Conservation (phyloP, 2,797 vertebrate species). For the Caiman crocodilus region DNA sequence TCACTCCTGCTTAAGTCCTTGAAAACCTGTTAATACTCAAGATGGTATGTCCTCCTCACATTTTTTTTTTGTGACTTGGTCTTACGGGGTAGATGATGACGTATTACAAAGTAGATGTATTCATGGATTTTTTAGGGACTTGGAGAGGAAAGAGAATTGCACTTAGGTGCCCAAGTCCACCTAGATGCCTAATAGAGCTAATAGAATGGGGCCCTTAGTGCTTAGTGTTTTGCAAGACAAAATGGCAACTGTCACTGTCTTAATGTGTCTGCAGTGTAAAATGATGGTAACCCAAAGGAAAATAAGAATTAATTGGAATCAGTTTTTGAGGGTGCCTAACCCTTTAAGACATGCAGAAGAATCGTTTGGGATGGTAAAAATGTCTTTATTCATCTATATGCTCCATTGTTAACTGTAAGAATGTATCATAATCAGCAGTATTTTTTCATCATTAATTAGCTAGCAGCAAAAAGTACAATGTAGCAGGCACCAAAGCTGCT, state of each 20-base stretch:
- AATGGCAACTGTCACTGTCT: not conserved
- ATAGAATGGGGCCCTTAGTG: no score
- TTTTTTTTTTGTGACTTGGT: no score
- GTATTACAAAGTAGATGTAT: no score
- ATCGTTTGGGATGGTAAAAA: not conserved
- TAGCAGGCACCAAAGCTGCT: not conserved
- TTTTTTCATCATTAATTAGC: not conserved
- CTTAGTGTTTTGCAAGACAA: no score
- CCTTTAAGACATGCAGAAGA: fast-evolving
- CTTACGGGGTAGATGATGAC: no score
- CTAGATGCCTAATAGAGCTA: no score
- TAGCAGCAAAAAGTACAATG: not conserved
- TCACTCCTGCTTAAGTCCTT: no score
- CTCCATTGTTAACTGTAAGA: not conserved
- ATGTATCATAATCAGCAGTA: not conserved
- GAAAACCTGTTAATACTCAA: no score
- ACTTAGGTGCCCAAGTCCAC: no score
- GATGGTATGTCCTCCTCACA: no score
- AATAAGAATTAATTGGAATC: not conserved
- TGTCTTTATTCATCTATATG: not conserved
- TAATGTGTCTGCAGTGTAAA: not conserved
- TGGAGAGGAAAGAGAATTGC: no score
- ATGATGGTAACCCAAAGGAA: not conserved
- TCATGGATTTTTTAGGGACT: no score
- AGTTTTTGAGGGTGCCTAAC: not conserved